A percentile compares a stretch with the other conserved stretches of the same genome.
phyloP scores from a whole-genome alignment of 2,888 invertebrate genomes.

The Clepsis dumicolana region DNA sequence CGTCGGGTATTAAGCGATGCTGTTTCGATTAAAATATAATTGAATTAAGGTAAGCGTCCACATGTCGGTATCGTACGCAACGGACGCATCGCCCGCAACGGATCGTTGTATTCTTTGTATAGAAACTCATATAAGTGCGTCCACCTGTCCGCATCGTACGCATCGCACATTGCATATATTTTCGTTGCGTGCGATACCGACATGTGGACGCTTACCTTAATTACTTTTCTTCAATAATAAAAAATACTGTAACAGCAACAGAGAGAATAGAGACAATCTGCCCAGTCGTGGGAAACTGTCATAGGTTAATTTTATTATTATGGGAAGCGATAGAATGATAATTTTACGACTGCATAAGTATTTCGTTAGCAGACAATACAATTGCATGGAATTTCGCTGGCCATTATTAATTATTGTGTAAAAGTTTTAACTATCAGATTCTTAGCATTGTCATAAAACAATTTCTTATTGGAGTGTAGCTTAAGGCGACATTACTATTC shows the following conservation, averaged over 20 bases:
- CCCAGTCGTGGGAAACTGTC: background rate
- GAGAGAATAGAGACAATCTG: background rate
- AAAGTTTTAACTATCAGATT: background rate
- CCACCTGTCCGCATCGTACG: too few relatives aligned
- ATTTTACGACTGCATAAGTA: background rate
- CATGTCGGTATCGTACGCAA: too few relatives aligned
- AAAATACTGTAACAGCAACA: background rate
- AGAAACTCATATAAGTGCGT: too few relatives aligned
- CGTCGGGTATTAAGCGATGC: too few relatives aligned
- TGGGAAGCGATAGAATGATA: background rate
- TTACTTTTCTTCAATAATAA: background rate
- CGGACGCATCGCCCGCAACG: too few relatives aligned
- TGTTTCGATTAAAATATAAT: too few relatives aligned
- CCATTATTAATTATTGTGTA: background rate
- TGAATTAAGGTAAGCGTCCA: too few relatives aligned
- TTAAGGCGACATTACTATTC: background rate
- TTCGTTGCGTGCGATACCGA: too few relatives aligned
- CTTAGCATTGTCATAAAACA: conserved; percentile 2
- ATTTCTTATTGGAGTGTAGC: background rate
- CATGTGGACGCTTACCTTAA: too few relatives aligned
- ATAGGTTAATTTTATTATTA: background rate
- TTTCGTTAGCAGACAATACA: background rate
- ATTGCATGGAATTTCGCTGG: background rate
- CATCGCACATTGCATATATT: too few relatives aligned
- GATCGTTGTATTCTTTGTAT: too few relatives aligned